Evolutionary conservation across 1,140 invertebrate genomes (phyloP).

Genomic region (Penaeus japonicus): DNA sequence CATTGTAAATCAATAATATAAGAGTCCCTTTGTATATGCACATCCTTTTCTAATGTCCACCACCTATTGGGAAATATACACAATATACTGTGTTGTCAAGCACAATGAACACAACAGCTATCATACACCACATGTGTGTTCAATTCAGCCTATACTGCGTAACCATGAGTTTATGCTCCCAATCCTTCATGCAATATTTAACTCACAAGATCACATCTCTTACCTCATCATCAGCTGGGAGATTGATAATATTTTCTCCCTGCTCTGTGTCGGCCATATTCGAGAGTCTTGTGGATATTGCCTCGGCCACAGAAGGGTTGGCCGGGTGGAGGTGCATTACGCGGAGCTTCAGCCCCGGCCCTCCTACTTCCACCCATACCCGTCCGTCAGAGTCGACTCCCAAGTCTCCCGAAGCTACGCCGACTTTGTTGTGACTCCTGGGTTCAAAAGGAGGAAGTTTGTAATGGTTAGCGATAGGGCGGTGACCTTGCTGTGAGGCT

Average conservation of each 20-base stretch:
- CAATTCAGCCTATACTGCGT: no score
- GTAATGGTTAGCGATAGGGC: no score
- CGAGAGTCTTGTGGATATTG: not conserved
- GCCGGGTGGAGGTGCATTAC: conserved; percentile 56
- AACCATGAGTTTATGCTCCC: not conserved
- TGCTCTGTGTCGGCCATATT: not conserved
- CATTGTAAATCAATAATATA: no score
- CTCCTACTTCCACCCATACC: conserved; percentile 44
- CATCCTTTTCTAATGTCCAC: no score
- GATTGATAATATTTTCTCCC: conserved; percentile 10
- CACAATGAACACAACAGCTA: no score
- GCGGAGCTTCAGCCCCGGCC: conserved; percentile 28
- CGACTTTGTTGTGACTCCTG: conserved; percentile 29
- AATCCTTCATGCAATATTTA: not conserved
- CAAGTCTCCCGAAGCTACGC: conserved; percentile 31
- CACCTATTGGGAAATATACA: no score
- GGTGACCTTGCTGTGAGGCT: no score
- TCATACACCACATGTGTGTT: no score
- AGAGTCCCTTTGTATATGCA: no score
- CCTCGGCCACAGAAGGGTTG: conserved; percentile 48
- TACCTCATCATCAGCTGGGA: conserved; percentile 43
- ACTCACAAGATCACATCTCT: not conserved
- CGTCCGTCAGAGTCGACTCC: conserved; percentile 36
- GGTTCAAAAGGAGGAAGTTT: not conserved
- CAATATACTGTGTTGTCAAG: no score